Evolutionary conservation across 2,888 invertebrate species (phyloP).

Genomic region (Drosophila recens): DNA sequence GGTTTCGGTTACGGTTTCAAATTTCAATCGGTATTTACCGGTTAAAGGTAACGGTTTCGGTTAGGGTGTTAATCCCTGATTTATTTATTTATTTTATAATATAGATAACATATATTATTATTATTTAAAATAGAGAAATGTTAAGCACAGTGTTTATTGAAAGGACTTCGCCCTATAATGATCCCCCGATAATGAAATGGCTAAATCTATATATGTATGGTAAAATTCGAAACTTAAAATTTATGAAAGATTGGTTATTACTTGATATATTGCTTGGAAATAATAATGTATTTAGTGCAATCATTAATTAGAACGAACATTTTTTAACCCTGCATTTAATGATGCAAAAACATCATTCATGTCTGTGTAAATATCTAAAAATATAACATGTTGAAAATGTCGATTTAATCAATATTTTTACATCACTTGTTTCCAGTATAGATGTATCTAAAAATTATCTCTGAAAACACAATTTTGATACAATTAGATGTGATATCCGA

Average conservation of each 20-base stretch:
- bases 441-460: neutral
- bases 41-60: no score
- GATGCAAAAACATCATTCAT: no score
- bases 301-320: no score
- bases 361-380: no score
- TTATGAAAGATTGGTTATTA: neutral
- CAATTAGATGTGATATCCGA: neutral
- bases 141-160: slow-evolving; percentile 19
- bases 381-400: neutral
- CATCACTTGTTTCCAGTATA: neutral
- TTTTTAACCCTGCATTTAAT: no score
- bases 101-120: no score
- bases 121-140: neutral
- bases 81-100: no score
- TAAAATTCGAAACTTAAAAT: neutral
- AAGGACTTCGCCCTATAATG: slow-evolving; percentile 24
- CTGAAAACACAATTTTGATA: neutral
- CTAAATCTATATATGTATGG: neutral
- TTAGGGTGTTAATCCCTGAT: no score
- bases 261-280: no score
- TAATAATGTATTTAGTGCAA: no score
- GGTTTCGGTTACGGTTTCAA: no score
- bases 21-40: no score
- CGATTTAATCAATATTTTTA: neutral
- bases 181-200: slow-evolving; percentile 7